Evolutionary conservation across 2,113 vertebrate species (phyloP), one percentile per base, ranked within the genome.

Genomic region (Mirza zaza): DNA sequence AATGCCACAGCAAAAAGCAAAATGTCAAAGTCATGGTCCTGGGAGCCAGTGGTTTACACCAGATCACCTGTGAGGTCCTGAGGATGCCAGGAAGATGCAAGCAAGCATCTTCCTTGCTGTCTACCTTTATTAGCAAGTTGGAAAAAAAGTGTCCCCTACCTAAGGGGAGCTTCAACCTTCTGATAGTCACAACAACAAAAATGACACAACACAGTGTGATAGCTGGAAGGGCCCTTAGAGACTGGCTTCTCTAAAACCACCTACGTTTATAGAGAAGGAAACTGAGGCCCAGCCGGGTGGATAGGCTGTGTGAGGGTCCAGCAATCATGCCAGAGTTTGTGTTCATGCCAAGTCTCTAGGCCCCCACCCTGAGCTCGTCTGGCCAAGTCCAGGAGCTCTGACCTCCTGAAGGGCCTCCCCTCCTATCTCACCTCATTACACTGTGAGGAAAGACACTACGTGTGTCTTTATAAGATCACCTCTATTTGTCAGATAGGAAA

Each of bases 331-430:
- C 14, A 18, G 13, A n/a, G 25, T 20, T 20, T 20, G 17, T 3
- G 2, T 15, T 29, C 14, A 7, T 13, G 20, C 27, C 6, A 42
- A 20, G 45, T 23, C 39, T 15, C 48, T 13, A 0, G 55, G 14
- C 57, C 6, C 12, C 32, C 63, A 3, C 18, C 1, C 25, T 2
- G 1, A 0, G 13, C 48, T 12, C 0, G 0, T 14, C 2, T 4
- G 6, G 42, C 36, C 8, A 50, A 21, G 10, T 32, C 2, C 27
- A 29, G 21, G 1, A 32, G 84, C 32, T 45, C 8, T 3, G 2
- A 20, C 57, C 73, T 61, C 67, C 17, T 8, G 61, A 21, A 80
- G 48, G 36, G 82, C 32, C 9, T n/a, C 55, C 10, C 10, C 10
- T 14, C 23, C 52, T 1, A 32, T 12, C 21, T 50, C 27, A 59